Conservation (phyloP, 2,113 vertebrate genomes). For the Ptilonorhynchus violaceus region DNA sequence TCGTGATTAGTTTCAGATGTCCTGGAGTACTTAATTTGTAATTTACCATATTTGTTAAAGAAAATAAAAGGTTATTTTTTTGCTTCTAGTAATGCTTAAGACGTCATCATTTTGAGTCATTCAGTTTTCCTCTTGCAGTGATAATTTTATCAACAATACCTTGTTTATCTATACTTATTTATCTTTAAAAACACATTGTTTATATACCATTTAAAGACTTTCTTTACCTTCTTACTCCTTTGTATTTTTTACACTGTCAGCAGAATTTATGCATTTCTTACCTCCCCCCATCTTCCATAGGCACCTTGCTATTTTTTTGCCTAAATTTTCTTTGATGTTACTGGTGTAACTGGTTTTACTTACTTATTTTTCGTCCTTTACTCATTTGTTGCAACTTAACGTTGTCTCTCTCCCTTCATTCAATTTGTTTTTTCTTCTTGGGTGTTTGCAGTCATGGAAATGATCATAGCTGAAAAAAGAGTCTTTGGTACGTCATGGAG, state of each 20-base stretch:
- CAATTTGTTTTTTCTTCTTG: neutral
- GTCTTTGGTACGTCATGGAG: neutral
- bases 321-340: neutral
- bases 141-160: neutral
- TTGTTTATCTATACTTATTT: neutral
- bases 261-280: neutral
- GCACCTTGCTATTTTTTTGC: neutral
- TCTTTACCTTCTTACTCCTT: neutral
- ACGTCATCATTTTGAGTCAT: neutral
- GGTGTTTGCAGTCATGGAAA: neutral
- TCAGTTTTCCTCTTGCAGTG: neutral
- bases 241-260: neutral
- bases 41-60: neutral
- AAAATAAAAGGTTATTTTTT: neutral
- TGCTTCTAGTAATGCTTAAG: neutral
- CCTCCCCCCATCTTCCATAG: neutral
- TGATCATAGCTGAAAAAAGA: neutral
- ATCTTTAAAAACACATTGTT: neutral
- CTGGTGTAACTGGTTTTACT: neutral
- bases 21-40: neutral
- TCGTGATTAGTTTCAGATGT: neutral
- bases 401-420: neutral
- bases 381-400: neutral
- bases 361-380: neutral
- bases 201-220: neutral